Base-by-base conservation (phyloP, 2,797 vertebrate species). In the Cetoscarus ocellatus region DNA sequence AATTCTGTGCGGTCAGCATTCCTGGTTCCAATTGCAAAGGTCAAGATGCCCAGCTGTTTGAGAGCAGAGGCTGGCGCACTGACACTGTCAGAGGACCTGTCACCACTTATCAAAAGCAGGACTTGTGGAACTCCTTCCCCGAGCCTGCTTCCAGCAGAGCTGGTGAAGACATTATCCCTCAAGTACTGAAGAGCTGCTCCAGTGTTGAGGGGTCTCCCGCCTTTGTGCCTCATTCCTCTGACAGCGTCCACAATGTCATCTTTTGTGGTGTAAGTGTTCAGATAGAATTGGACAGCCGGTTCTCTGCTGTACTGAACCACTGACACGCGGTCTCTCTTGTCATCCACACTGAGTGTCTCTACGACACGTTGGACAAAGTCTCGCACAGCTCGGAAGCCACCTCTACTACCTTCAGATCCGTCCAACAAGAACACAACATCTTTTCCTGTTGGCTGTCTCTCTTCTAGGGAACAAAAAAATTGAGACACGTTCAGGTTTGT, bases 71-170 rank as follows among this genome's bases (percentile, higher is more conserved):
- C 93, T 0, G 94, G 77, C 0, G 86, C 68, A 61, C 89, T 83
- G 19, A 96, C 91, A 0, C 93, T 92, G 1, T 97, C 96, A 61
- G 74, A 90, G 3, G 95, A 96, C 27, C 73, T 86, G 75, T 93
- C 95, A 0, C 94, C 92, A 0, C 91, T 96, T 49, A 97, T 75
- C 19, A 96, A 81, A 0, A 96, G 87, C 40, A 96, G 80, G 40
- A 96, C 82, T 77, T 96, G 96, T 0, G 94, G 95, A 35, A 95
- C 91, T 0, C 93, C 94, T 19, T 96, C 90, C 49, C 36, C 36
- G 36, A 27, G 66, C 49, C 73, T 64, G 50, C 73, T 75, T 34
- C 73, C 73, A 0, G 67, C 34, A 18, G 70, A 57, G 40, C 47
- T 18, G 3, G 77, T 77, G 56, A 71, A 70, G 15, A 79, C 57